phyloP scores from a whole-genome alignment of 2,113 vertebrate species.

The Patagioenas fasciata region DNA sequence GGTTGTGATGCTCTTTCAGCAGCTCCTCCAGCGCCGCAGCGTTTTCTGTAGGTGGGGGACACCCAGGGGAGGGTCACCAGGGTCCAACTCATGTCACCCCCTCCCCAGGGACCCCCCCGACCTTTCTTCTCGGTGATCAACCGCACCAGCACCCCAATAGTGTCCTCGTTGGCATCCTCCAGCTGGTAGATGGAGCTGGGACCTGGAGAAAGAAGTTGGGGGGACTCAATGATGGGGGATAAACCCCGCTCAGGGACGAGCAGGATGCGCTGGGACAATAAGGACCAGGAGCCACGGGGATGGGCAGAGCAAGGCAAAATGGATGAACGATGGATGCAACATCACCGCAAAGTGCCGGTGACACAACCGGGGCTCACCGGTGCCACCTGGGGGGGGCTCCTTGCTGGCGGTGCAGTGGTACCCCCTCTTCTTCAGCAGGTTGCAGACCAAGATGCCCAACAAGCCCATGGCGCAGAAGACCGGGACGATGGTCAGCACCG shows the following conservation, averaged over 20 bases:
- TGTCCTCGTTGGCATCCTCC: slow-evolving; percentile 93
- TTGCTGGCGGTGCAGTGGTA: slow-evolving; percentile 88
- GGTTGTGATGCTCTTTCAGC: slow-evolving; percentile 89
- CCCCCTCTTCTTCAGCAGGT: slow-evolving; percentile 93
- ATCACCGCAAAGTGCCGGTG: rapidly evolving
- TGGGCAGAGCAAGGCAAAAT: neutral
- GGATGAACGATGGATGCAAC: neutral
- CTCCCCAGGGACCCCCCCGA: neutral
- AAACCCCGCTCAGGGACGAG: neutral
- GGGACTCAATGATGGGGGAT: neutral
- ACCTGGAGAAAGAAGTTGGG: slow-evolving; percentile 63
- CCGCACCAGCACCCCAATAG: slow-evolving; percentile 91
- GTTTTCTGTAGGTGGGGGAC: slow-evolving; percentile 78
- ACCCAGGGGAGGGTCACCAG: rapidly evolving
- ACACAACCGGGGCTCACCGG: slow-evolving; percentile 67
- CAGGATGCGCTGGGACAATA: neutral
- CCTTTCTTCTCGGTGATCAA: slow-evolving; percentile 97
- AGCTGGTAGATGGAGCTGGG: slow-evolving; percentile 76
- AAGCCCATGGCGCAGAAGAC: slow-evolving; percentile 94
- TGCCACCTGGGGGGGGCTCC: slow-evolving; percentile 74
- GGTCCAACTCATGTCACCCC: neutral
- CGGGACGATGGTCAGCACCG: slow-evolving; percentile 89
- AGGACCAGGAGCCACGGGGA: neutral
- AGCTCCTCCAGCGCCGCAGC: slow-evolving; percentile 92
- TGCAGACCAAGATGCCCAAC: slow-evolving; percentile 92